Evolutionary conservation across 2,797 vertebrate genomes (phyloP).

Genomic region (Pitangus sulphuratus): DNA sequence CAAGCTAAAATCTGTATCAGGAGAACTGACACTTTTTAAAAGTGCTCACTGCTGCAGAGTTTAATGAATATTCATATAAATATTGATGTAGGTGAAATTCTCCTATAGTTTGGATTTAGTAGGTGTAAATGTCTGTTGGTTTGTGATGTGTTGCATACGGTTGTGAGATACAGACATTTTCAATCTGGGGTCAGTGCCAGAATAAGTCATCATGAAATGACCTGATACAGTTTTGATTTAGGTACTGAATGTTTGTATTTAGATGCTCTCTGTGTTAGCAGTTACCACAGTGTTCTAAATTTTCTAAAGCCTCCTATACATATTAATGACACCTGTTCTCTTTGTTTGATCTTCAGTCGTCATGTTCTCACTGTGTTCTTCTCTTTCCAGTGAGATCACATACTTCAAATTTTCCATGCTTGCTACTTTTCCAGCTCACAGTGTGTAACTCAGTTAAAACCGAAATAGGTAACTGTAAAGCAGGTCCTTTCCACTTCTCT

Average conservation of each 20-base stretch:
- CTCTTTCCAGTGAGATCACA: neutral
- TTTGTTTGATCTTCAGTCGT: neutral
- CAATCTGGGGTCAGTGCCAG: neutral
- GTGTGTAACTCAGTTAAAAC: neutral
- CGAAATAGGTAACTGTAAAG: neutral
- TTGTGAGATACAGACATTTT: neutral
- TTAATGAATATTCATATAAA: neutral
- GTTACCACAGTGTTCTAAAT: neutral
- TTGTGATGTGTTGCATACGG: neutral
- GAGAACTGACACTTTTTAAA: neutral
- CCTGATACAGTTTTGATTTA: neutral
- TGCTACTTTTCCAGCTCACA: neutral
- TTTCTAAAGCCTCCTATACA: neutral
- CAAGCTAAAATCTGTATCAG: constrained; percentile 7
- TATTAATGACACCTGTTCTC: neutral
- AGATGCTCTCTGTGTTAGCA: neutral
- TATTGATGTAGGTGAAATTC: neutral
- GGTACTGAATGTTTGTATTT: neutral
- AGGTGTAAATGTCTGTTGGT: neutral
- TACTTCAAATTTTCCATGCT: neutral
- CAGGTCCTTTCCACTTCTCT: neutral
- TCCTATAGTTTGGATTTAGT: neutral
- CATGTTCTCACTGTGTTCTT: neutral
- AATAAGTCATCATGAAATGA: neutral
- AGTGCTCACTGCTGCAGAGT: neutral